Percentiles rank a stretch among this genome's conserved stretches.
Conservation (phyloP, 2,113 vertebrate species). For the Rhagologus leucostigma region DNA sequence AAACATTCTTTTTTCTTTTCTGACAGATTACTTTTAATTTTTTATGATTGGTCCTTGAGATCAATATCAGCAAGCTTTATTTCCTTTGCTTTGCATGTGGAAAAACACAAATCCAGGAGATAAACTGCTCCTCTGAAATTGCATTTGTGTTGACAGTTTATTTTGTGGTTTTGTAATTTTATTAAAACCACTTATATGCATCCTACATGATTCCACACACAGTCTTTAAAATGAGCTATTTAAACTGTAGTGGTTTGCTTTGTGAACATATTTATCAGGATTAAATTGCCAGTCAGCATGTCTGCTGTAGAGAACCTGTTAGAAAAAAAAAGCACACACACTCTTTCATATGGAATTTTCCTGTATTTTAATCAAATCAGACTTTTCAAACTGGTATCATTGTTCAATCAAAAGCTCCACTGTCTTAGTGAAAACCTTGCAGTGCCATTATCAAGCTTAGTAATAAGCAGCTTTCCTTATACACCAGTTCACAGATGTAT, state of each 20-base stretch:
- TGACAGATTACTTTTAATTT: conserved; percentile 58
- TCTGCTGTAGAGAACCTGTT: background rate
- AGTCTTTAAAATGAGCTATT: conserved; percentile 35
- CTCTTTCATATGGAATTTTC: background rate
- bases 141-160: conserved; percentile 15
- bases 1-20: conserved; percentile 37
- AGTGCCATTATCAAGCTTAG: background rate
- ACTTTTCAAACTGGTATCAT: background rate
- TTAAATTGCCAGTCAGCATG: conserved; percentile 4
- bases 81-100: conserved; percentile 2
- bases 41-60: conserved; percentile 46
- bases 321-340: background rate
- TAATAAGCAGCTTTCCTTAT: background rate
- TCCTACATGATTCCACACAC: background rate
- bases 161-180: conserved; percentile 60
- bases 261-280: conserved; percentile 29
- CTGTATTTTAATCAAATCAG: background rate
- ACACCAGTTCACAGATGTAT: background rate
- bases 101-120: conserved; percentile 34
- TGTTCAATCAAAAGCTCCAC: background rate
- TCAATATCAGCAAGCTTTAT: conserved; percentile 48
- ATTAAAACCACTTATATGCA: conserved; percentile 50
- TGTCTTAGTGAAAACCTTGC: background rate
- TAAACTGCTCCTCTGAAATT: conserved; percentile 36
- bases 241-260: background rate